These are phyloP conservation scores for Dynastes hyllus DNA, from an alignment of 2,888 invertebrate genomes.

Conservation along the genomic window DNA sequence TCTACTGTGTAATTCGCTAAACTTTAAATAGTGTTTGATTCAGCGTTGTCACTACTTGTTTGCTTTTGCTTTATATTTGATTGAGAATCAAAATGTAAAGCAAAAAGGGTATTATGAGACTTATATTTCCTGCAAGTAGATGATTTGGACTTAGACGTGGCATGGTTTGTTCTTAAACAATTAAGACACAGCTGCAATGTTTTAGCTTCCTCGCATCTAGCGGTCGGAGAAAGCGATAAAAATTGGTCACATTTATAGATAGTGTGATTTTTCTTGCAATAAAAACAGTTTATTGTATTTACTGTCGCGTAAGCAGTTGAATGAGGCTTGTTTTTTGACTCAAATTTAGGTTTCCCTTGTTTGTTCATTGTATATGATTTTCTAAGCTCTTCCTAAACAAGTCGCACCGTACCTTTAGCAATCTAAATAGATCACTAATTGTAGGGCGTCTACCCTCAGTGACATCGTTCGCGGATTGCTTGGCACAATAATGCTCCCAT, in stretches of 20 bases:
- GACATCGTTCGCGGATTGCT: not conserved
- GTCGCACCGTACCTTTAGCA: not conserved
- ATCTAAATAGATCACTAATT: not conserved
- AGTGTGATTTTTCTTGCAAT: slow-evolving; percentile 11
- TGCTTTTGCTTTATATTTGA: not conserved
- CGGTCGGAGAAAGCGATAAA: not conserved
- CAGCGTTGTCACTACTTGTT: not conserved
- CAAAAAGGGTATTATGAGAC: not conserved
- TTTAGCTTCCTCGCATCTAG: not conserved
- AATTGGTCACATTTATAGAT: not conserved
- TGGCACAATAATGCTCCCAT: not conserved
- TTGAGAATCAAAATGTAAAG: not conserved
- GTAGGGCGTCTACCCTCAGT: not conserved
- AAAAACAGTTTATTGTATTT: not conserved
- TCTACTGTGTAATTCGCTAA: too few species aligned
- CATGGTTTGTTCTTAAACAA: not conserved
- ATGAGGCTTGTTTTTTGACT: not conserved
- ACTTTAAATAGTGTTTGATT: not conserved
- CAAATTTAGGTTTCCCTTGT: not conserved
- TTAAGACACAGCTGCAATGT: not conserved
- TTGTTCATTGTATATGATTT: not conserved
- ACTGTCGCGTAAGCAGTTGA: not conserved
- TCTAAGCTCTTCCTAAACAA: not conserved
- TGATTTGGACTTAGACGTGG: not conserved
- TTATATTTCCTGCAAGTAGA: not conserved